Conservation (phyloP, 2,797 vertebrate genomes). For the Otolemur crassicaudatus region DNA sequence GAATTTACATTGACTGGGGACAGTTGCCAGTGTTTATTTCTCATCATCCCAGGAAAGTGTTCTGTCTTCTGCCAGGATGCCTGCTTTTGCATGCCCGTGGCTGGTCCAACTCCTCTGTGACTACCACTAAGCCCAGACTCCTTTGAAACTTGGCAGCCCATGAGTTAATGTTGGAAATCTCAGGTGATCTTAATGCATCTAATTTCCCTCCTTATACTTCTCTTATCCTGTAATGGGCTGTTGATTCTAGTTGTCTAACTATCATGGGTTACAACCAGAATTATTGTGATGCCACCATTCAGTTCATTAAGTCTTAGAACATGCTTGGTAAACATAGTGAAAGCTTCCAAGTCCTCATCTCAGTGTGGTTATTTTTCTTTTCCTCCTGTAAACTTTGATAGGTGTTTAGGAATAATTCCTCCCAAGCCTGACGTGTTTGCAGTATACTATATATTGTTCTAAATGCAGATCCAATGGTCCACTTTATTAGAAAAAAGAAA, state of each 20-base stretch:
- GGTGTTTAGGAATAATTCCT: conserved; percentile 52
- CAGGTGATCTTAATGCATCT: conserved; percentile 35
- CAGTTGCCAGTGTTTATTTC: conserved; percentile 54
- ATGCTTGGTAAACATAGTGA: conserved; percentile 32
- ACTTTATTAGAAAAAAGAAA: neutral
- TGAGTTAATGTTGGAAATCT: conserved; percentile 42
- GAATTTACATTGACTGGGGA: neutral
- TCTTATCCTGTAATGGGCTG: conserved; percentile 50
- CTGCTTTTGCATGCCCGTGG: conserved; percentile 47
- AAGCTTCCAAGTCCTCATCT: neutral
- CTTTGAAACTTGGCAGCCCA: conserved; percentile 50
- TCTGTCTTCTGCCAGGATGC: conserved; percentile 49
- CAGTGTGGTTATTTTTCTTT: conserved; percentile 23
- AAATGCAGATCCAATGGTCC: neutral
- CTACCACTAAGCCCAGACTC: conserved; percentile 8
- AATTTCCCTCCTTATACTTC: conserved; percentile 45
- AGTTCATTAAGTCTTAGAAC: conserved; percentile 45
- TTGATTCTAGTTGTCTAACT: conserved; percentile 61
- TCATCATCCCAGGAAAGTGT: neutral
- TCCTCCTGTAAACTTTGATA: conserved; percentile 28
- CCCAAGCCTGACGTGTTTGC: conserved; percentile 4
- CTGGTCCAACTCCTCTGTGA: conserved; percentile 35
- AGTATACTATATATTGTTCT: neutral
- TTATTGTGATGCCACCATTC: conserved; percentile 11
- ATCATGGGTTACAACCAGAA: conserved; percentile 23